A percentile compares a stretch with the other conserved stretches of the same genome.
Conservation (phyloP, 2,888 invertebrate genomes). For the Thysanoteuthis rhombus region DNA sequence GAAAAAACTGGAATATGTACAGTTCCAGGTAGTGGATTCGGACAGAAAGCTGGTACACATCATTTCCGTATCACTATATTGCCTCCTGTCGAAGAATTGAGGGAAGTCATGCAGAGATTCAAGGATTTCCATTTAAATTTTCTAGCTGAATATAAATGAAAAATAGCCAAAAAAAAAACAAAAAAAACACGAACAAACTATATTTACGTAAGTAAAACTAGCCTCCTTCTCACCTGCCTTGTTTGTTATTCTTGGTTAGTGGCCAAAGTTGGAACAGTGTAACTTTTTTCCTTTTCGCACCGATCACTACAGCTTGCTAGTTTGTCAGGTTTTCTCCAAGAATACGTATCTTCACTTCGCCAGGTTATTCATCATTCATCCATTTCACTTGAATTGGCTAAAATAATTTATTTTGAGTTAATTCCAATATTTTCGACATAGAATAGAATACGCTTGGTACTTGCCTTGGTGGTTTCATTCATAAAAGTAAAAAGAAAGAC, state of each 20-base stretch:
- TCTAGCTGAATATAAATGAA: conserved; percentile 73
- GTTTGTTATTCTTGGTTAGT: background rate
- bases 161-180: no score
- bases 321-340: no score
- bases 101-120: conserved; percentile 83
- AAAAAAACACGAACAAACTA: no score
- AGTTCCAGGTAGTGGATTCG: conserved; percentile 90
- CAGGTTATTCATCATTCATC: no score
- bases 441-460: no score
- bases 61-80: conserved; percentile 96
- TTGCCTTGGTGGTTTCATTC: no score
- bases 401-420: no score
- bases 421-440: no score
- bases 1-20: conserved; percentile 92
- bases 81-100: conserved; percentile 84
- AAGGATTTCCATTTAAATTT: conserved; percentile 86
- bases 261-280: background rate
- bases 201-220: background rate
- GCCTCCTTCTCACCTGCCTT: background rate
- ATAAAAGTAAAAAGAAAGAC: no score
- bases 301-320: background rate
- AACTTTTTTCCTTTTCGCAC: background rate
- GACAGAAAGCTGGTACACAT: conserved; percentile 89
- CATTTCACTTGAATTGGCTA: no score
- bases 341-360: no score